Conservation (phyloP, 2,113 vertebrate species). For the Solea senegalensis region DNA sequence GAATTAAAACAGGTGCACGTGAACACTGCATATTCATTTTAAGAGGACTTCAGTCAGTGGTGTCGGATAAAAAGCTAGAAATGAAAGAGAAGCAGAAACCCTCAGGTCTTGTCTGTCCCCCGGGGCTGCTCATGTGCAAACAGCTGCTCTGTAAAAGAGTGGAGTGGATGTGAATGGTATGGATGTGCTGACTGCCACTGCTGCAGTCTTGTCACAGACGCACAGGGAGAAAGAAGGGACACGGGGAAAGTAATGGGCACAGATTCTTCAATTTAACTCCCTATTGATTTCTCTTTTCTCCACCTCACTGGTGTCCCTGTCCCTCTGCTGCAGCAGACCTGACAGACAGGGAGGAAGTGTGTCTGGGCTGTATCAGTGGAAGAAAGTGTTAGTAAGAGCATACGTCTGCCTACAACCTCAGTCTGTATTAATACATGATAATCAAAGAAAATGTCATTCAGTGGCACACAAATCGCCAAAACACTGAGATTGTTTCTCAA, state of each 20-base stretch:
- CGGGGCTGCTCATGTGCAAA: slow-evolving; percentile 13
- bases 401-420: neutral
- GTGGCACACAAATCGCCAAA: neutral
- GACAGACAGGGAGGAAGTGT: slow-evolving; percentile 45
- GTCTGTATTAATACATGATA: neutral
- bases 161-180: slow-evolving; percentile 25
- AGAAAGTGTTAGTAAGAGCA: slow-evolving; percentile 25
- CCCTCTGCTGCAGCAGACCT: slow-evolving; percentile 45
- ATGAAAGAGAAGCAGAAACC: neutral
- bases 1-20: neutral
- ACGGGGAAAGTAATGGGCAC: slow-evolving; percentile 73
- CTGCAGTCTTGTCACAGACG: slow-evolving; percentile 47
- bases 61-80: neutral
- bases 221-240: slow-evolving; percentile 56
- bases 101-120: neutral
- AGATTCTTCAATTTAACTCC: slow-evolving; percentile 77
- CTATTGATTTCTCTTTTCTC: slow-evolving; percentile 73
- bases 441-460: neutral
- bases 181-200: slow-evolving; percentile 7
- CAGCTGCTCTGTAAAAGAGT: slow-evolving; percentile 4
- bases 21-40: slow-evolving; percentile 1
- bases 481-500: too few species aligned
- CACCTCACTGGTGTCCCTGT: slow-evolving; percentile 48
- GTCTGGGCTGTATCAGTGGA: slow-evolving; percentile 28
- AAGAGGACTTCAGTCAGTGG: neutral